Evolutionary conservation across 2,113 vertebrate species (phyloP).

Genomic region (Connochaetes taurinus): DNA sequence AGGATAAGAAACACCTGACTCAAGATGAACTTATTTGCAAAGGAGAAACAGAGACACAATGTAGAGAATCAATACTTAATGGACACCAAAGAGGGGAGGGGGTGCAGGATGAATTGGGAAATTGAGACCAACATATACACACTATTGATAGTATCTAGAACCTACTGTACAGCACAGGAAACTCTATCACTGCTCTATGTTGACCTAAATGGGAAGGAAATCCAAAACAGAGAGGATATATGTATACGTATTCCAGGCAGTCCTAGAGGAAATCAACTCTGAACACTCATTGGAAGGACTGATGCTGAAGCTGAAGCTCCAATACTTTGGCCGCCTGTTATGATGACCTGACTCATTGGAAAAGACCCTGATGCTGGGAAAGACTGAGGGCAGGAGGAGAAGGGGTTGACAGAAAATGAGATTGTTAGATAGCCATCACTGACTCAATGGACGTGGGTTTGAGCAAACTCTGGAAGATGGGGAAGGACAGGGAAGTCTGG

Average conservation of each 20-base stretch:
- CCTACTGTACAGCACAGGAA: neutral
- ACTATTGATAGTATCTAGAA: neutral
- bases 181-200: neutral
- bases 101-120: neutral
- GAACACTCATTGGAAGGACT: neutral
- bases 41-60: neutral
- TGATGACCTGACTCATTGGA: neutral
- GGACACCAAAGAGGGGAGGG: neutral
- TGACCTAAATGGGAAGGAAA: neutral
- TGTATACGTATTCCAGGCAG: accelerated
- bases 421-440: neutral
- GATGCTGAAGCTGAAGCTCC: neutral
- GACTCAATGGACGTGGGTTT: neutral
- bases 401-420: neutral
- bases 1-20: neutral
- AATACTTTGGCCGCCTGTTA: neutral
- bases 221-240: neutral
- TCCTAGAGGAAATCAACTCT: neutral
- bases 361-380: neutral
- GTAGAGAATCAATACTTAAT: neutral
- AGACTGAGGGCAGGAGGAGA: neutral
- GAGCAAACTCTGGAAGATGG: neutral
- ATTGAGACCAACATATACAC: neutral
- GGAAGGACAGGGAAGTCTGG: neutral
- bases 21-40: neutral